Evolutionary conservation across 2,888 invertebrate genomes (phyloP).

Genomic region (Cybosia mesomella): DNA sequence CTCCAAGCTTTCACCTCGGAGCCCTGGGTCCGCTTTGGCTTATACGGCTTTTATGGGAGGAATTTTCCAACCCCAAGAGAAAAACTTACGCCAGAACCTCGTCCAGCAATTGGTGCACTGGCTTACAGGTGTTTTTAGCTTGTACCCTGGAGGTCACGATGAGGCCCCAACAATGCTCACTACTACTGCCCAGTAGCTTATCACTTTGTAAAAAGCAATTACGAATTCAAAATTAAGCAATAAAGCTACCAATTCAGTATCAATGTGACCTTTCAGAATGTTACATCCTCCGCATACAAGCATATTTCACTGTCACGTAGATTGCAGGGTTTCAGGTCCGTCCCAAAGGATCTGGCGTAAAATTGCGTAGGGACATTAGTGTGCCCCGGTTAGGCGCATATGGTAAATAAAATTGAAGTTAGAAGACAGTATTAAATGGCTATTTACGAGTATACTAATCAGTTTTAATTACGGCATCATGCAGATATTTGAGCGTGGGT

Average conservation of each 20-base stretch:
- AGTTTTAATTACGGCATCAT: constrained; percentile 12
- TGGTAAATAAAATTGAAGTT: constrained; percentile 59
- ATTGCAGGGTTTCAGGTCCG: constrained; percentile 55
- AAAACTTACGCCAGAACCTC: too few relatives aligned
- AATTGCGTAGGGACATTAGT: constrained; percentile 64
- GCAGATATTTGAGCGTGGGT: not conserved
- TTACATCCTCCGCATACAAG: constrained; percentile 12
- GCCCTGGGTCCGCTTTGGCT: too few relatives aligned
- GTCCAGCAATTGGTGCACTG: too few relatives aligned
- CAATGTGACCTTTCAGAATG: constrained; percentile 1
- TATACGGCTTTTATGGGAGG: too few relatives aligned
- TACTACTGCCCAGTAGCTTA: too few relatives aligned
- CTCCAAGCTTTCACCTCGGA: too few relatives aligned
- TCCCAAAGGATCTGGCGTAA: constrained; percentile 55
- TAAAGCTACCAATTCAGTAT: not conserved
- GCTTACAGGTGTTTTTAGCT: too few relatives aligned
- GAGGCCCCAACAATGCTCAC: too few relatives aligned
- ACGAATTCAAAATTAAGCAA: not conserved
- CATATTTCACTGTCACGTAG: constrained; percentile 48
- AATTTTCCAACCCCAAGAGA: too few relatives aligned
- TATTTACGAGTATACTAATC: constrained; percentile 24
- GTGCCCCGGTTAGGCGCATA: constrained; percentile 45
- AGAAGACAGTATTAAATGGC: constrained; percentile 35
- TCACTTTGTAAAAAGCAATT: not conserved
- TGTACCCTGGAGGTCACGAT: too few relatives aligned